Evolutionary conservation across 2,888 invertebrate species (phyloP).

Genomic region (Agonopterix alstromeriana): DNA sequence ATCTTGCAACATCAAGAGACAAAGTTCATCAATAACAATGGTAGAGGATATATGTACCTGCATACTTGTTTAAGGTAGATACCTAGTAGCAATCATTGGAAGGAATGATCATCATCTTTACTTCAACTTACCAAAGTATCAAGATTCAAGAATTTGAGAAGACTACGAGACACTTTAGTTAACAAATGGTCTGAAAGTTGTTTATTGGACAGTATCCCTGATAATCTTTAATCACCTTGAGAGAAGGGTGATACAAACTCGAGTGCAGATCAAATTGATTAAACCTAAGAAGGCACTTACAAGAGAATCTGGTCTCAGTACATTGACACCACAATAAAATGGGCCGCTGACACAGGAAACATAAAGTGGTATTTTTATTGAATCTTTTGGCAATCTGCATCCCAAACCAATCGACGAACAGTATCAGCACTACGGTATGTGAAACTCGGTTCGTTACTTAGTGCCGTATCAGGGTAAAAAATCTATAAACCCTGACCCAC

Average conservation of each 20-base stretch:
- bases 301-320: constrained; percentile 45
- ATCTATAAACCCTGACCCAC: background rate
- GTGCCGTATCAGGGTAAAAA: background rate
- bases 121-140: no score
- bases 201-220: no score
- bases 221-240: constrained; percentile 1
- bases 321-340: constrained; percentile 66
- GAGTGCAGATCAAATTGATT: constrained; percentile 43
- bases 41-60: no score
- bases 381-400: constrained; percentile 60
- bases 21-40: no score
- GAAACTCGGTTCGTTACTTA: background rate
- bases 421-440: background rate
- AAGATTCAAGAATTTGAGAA: no score
- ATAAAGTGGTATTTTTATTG: constrained; percentile 67
- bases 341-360: constrained; percentile 63
- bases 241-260: constrained; percentile 25
- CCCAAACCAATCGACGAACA: constrained; percentile 17
- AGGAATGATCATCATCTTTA: no score
- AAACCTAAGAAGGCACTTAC: constrained; percentile 32
- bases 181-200: no score
- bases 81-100: no score
- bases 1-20: no score
- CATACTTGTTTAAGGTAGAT: no score
- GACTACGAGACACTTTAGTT: no score